These are phyloP conservation scores for Callithrix jacchus DNA, from an alignment of 2,113 vertebrate species.

Conservation along the genomic window DNA sequence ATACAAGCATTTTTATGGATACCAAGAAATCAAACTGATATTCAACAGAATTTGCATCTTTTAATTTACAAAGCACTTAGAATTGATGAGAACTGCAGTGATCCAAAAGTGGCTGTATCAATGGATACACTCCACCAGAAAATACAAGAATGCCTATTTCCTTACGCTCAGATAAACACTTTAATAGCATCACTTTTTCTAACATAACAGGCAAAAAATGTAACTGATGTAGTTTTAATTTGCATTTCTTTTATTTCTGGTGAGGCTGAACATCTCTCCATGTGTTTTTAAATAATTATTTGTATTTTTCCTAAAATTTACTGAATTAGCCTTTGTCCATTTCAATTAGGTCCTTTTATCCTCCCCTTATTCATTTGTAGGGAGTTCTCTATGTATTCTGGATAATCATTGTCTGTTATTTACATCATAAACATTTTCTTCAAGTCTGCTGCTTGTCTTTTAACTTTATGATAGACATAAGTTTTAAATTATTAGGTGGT, in stretches of 20 bases:
- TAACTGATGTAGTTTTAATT: not conserved
- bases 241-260: not conserved
- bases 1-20: not conserved
- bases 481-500: not conserved
- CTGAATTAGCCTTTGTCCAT: not conserved
- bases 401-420: not conserved
- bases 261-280: not conserved
- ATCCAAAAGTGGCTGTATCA: not conserved
- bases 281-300: not conserved
- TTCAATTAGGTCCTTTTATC: constrained; percentile 12
- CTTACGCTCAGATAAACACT: not conserved
- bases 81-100: not conserved
- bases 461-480: not conserved
- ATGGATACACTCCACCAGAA: not conserved
- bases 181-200: not conserved
- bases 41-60: not conserved
- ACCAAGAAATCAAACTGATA: not conserved
- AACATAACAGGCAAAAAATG: not conserved
- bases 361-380: not conserved
- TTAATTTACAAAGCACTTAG: not conserved
- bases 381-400: not conserved
- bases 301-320: constrained; percentile 47
- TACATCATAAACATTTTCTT: constrained; percentile 1
- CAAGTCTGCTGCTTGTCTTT: not conserved
- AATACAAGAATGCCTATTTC: not conserved